Evolutionary conservation across 2,113 vertebrate genomes (phyloP).

Genomic region (Entelurus aequoreus): DNA sequence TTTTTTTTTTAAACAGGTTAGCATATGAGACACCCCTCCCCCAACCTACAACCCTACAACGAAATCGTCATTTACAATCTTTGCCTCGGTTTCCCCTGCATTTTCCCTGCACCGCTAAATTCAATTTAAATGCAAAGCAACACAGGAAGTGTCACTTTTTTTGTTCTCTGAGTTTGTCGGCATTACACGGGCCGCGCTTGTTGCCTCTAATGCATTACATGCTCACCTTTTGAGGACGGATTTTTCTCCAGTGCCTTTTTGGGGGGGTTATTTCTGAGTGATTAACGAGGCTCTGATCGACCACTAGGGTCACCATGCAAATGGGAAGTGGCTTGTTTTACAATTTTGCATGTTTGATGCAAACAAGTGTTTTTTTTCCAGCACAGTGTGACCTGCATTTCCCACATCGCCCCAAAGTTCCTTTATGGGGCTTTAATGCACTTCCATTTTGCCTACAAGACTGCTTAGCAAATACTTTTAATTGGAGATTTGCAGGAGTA

Average conservation of each 20-base stretch:
- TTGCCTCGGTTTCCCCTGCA: conserved; percentile 16
- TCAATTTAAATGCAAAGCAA: conserved; percentile 71
- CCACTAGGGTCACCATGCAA: background rate
- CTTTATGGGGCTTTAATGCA: conserved; percentile 8
- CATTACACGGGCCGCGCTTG: conserved; percentile 22
- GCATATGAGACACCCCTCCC: conserved; percentile 9
- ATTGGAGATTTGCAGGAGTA: conserved; percentile 44
- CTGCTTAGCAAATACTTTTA: conserved; percentile 26
- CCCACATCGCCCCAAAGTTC: conserved; percentile 6
- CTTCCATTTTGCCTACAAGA: conserved; percentile 20
- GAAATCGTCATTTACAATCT: conserved; percentile 34
- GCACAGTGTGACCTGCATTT: background rate
- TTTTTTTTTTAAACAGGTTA: background rate
- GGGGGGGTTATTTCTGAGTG: background rate
- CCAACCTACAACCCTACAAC: too few relatives aligned
- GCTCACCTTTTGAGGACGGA: conserved; percentile 53
- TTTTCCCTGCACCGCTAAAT: conserved; percentile 39
- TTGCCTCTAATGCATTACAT: conserved; percentile 42
- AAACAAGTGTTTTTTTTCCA: background rate
- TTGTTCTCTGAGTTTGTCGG: conserved; percentile 14
- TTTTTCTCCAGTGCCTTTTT: conserved; percentile 28
- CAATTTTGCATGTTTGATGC: background rate
- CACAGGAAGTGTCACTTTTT: conserved; percentile 39
- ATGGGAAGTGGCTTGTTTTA: conserved; percentile 10
- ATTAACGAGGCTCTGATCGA: background rate